Base-by-base conservation (phyloP, 2,888 invertebrate species). In the Temnothorax ravouxi region DNA sequence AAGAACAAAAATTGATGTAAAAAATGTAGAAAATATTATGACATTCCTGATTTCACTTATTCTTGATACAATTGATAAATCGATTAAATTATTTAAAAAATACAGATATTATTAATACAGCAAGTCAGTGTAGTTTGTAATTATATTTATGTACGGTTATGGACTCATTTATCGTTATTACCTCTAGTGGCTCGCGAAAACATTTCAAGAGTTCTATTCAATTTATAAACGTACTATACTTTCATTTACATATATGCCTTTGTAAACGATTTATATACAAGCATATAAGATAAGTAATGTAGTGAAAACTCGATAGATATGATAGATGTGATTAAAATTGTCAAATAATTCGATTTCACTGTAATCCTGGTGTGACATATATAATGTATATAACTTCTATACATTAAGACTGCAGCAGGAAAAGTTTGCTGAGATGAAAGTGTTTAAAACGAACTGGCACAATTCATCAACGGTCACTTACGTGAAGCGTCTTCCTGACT, bases 391-490 rank as follows among this genome's bases (percentile, higher is more conserved):
- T 66, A 44, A 54, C 0, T 67, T 34, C 15, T 15, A 29, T 13
- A n/a, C 29, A 29, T 59, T 47, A 76, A 52, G 4, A 64, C 3
- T 38, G 5, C 9, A 6, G n/a, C 15, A 29, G 21, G 5, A 77
- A 71, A 59, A 71, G 18, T 21, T 62, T 1, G 13, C 34, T 18
- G 47, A 47, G 71, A 71, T 61, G 71, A 71, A 71, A 71, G 59
- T 34, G 47, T 15, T 80, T 47, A 38, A 71, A 59, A 71, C 25
- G 25, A 71, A 79, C 38, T 9, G 18, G n/a, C n/a, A 18, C 25
- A 71, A 80, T 80, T 80, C 47, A 80, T 80, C 18, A 71, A 38
- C 25, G 18, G 13, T 79, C 34, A 69, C 29, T 77, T 69, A 34
- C 18, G 11, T 47, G 59, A 5, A 5, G 3, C 21, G 41, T 15